Evolutionary conservation across 1,140 invertebrate species (phyloP).

Genomic region (Coenobita brevimanus): DNA sequence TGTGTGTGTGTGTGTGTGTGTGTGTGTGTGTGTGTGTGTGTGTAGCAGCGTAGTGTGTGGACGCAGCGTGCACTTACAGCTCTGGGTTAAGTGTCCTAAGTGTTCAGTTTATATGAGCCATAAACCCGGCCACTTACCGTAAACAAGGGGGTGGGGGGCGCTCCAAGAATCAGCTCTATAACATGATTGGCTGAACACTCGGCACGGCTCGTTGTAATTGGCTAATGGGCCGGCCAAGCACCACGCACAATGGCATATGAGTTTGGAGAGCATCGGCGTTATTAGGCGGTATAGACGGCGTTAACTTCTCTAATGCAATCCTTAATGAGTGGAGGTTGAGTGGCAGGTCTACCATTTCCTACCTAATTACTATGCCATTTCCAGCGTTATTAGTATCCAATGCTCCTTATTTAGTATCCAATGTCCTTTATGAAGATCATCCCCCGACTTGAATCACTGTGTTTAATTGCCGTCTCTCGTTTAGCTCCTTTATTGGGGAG

Average conservation of each 20-base stretch:
- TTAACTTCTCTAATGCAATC: constrained; percentile 12
- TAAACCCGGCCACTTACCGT: constrained; percentile 32
- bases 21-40: not conserved
- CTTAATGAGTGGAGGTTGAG: constrained; percentile 33
- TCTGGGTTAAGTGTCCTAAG: not conserved
- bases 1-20: not conserved
- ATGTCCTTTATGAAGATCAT: constrained; percentile 17
- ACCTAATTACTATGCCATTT: constrained; percentile 23
- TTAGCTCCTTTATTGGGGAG: too few relatives aligned
- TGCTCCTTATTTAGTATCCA: constrained; percentile 20
- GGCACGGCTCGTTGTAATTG: constrained; percentile 38
- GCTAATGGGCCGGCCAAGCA: constrained; percentile 38
- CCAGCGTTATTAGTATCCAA: constrained; percentile 15
- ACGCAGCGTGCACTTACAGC: not conserved
- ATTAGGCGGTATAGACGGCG: constrained; percentile 5
- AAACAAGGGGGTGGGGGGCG: not conserved
- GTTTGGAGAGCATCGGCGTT: constrained; percentile 19
- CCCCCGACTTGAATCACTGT: not conserved
- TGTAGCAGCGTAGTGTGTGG: not conserved
- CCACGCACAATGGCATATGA: constrained; percentile 40
- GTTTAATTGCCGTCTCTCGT: not conserved
- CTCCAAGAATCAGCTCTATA: constrained; percentile 15
- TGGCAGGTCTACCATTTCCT: not conserved
- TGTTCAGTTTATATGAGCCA: not conserved
- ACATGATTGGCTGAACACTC: constrained; percentile 21